phyloP scores from a whole-genome alignment of 1,140 invertebrate genomes.

The Belonocnema kinseyi region DNA sequence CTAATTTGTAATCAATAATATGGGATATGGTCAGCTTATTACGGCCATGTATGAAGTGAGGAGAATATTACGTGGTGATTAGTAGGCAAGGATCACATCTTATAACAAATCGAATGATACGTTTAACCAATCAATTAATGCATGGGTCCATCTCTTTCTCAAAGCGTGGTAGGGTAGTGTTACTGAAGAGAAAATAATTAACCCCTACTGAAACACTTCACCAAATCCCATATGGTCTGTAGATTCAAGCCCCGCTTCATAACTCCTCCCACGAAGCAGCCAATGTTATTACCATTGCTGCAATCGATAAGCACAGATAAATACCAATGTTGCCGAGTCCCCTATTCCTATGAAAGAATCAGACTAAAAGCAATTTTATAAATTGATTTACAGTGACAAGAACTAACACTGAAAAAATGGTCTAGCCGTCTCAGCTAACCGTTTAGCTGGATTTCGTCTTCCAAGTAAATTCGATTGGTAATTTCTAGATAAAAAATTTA shows the following conservation, averaged over 20 bases:
- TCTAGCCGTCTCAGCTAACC: too few species aligned
- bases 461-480: too few species aligned
- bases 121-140: conserved; percentile 25
- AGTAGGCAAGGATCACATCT: not conserved
- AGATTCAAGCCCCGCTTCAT: not conserved
- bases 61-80: not conserved
- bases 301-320: conserved; percentile 12
- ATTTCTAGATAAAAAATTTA: too few species aligned
- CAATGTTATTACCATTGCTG: conserved; percentile 12
- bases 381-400: too few species aligned
- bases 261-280: not conserved
- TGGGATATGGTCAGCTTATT: too few species aligned
- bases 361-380: not conserved
- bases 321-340: conserved; percentile 1
- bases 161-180: not conserved
- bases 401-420: too few species aligned
- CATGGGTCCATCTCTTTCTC: conserved; percentile 13
- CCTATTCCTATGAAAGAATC: not conserved
- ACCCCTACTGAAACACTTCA: conserved; percentile 12
- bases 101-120: conserved; percentile 1
- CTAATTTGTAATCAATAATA: too few species aligned
- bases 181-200: not conserved
- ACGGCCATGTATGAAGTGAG: not conserved
- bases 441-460: too few species aligned
- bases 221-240: conserved; percentile 28